Evolutionary conservation across 2,888 invertebrate species (phyloP).

Genomic region (Cerastis leucographa): DNA sequence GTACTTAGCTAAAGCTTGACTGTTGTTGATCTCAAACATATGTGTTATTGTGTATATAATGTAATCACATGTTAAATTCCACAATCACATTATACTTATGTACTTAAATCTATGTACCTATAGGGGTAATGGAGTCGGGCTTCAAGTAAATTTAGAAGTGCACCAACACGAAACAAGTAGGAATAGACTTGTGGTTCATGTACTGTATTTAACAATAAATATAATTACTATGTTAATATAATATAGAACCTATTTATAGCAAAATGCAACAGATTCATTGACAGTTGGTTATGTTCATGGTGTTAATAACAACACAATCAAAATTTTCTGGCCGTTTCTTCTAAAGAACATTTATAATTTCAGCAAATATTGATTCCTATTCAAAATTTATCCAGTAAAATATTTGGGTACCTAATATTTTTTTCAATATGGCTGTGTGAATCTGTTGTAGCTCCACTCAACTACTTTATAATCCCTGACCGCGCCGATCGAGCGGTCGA

Average conservation of each 20-base stretch:
- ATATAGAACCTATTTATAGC: slow-evolving; percentile 76
- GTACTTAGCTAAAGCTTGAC: slow-evolving; percentile 87
- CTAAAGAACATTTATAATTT: not conserved
- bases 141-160: slow-evolving; percentile 86
- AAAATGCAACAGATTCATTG: slow-evolving; percentile 77
- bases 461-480: slow-evolving; percentile 75
- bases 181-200: slow-evolving; percentile 85
- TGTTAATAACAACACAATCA: slow-evolving; percentile 4
- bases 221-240: slow-evolving; percentile 77
- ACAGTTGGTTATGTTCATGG: slow-evolving; percentile 29
- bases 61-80: slow-evolving; percentile 89
- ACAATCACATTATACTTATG: slow-evolving; percentile 80
- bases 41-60: slow-evolving; percentile 89
- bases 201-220: slow-evolving; percentile 84
- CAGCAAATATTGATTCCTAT: not conserved
- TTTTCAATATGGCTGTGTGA: slow-evolving; percentile 62
- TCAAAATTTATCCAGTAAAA: not conserved
- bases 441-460: slow-evolving; percentile 76
- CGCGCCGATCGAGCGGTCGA: slow-evolving; percentile 70
- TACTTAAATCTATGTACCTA: slow-evolving; percentile 78
- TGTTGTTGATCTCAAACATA: slow-evolving; percentile 89
- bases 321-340: not conserved
- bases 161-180: slow-evolving; percentile 89
- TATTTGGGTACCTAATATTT: not conserved
- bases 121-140: slow-evolving; percentile 81